These are phyloP conservation scores for Eucera pruinosa DNA, from an alignment of 2,888 invertebrate genomes.

Conservation along the genomic window DNA sequence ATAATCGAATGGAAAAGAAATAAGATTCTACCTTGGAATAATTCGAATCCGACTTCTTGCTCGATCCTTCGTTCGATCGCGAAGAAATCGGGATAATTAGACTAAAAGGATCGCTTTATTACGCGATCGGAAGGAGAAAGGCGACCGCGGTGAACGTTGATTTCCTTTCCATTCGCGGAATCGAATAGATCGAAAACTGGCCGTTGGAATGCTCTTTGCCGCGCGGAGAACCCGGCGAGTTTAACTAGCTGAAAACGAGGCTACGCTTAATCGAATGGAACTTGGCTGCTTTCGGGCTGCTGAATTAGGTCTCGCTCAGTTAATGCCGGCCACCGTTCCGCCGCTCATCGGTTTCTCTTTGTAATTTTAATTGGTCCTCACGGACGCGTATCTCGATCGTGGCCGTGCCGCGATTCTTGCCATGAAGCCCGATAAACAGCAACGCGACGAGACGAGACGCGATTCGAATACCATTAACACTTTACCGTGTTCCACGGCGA, in stretches of 20 bases:
- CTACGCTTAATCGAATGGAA: constrained; percentile 66
- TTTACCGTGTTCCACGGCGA: too few relatives aligned
- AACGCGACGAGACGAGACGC: too few relatives aligned
- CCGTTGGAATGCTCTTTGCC: constrained; percentile 10
- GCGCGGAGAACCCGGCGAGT: constrained; percentile 43
- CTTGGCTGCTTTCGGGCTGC: constrained; percentile 26
- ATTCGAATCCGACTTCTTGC: neutral
- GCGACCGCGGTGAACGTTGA: too few relatives aligned
- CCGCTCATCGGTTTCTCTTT: constrained; percentile 65
- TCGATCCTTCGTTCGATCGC: too few relatives aligned
- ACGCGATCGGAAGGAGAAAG: too few relatives aligned
- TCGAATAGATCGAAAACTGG: too few relatives aligned
- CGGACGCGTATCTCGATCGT: constrained; percentile 60
- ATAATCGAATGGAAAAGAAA: too few relatives aligned
- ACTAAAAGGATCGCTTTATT: too few relatives aligned
- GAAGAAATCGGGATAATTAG: too few relatives aligned
- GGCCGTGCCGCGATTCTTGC: constrained; percentile 49
- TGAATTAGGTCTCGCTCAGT: constrained; percentile 52
- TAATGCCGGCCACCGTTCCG: constrained; percentile 47
- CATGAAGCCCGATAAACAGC: constrained; percentile 31
- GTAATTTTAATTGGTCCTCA: constrained; percentile 68
- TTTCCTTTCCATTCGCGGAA: too few relatives aligned
- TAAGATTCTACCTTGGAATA: too few relatives aligned
- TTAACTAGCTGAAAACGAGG: constrained; percentile 64
- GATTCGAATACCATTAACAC: too few relatives aligned